Evolutionary conservation across 2,797 vertebrate genomes (phyloP).

Genomic region (Channa striata): DNA sequence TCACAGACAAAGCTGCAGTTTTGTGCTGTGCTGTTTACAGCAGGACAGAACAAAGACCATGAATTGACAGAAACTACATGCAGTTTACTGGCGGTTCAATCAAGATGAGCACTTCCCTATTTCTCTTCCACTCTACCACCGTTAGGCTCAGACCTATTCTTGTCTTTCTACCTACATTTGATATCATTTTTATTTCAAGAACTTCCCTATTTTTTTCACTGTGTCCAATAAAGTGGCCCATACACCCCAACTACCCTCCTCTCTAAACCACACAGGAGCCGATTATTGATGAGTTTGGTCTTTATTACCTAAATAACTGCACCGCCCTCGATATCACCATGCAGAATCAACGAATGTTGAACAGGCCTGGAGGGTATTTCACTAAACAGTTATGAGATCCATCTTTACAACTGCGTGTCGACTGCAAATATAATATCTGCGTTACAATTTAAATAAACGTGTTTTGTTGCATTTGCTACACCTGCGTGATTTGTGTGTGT

Average conservation of each 20-base stretch:
- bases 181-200: constrained; percentile 7
- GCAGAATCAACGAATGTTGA: constrained; percentile 19
- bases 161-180: neutral
- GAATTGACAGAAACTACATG: neutral
- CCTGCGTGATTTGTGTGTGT: constrained; percentile 3
- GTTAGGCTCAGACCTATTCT: neutral
- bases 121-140: neutral
- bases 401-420: neutral
- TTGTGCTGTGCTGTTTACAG: neutral
- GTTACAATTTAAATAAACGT: neutral
- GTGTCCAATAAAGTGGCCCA: neutral
- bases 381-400: neutral
- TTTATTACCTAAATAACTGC: constrained; percentile 30
- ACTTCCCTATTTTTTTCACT: neutral
- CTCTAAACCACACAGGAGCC: neutral
- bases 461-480: neutral
- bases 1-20: no score
- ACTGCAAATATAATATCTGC: neutral
- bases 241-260: neutral
- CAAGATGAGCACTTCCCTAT: neutral
- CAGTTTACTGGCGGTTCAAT: neutral
- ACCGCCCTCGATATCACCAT: neutral
- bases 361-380: neutral
- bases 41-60: no score
- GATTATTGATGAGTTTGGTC: constrained; percentile 2